Evolutionary conservation across 2,888 invertebrate species (phyloP).

Genomic region (Pherbina coryleti): DNA sequence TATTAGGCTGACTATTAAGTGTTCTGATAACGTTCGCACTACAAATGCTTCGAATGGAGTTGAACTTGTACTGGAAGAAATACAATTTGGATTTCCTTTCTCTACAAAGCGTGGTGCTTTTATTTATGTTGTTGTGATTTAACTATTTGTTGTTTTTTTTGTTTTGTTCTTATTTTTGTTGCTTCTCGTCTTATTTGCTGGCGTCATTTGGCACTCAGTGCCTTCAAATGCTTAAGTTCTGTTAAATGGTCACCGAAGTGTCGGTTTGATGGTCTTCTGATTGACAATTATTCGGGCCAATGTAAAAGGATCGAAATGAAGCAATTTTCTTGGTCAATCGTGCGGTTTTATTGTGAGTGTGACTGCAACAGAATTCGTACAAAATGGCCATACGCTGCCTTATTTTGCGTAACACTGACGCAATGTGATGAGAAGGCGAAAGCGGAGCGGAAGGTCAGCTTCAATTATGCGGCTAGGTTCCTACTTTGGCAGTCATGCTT

Average conservation of each 20-base stretch:
- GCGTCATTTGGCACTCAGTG: background rate
- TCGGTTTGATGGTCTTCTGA: slow-evolving; percentile 2
- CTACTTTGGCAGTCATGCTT: no score
- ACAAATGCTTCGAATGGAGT: background rate
- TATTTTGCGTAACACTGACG: no score
- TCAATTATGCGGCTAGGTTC: no score
- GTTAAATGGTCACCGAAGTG: slow-evolving; percentile 9
- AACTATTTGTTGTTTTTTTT: no score
- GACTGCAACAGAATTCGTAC: no score
- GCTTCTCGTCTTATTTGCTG: background rate
- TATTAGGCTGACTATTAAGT: slow-evolving; percentile 40
- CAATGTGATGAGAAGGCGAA: no score
- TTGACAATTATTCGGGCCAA: slow-evolving; percentile 11
- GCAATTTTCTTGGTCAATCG: background rate
- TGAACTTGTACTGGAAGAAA: background rate
- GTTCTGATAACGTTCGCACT: slow-evolving; percentile 18
- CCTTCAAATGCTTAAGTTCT: background rate
- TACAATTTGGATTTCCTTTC: background rate
- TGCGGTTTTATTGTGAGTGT: background rate
- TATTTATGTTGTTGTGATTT: background rate
- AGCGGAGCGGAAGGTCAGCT: no score
- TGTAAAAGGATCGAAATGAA: slow-evolving; percentile 7
- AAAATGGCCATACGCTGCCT: no score
- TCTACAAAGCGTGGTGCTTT: background rate
- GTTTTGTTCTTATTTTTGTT: no score